These are phyloP conservation scores for Nematostella vectensis DNA, from an alignment of 92 coral and sea anemone genomes.

Conservation along the genomic window DNA sequence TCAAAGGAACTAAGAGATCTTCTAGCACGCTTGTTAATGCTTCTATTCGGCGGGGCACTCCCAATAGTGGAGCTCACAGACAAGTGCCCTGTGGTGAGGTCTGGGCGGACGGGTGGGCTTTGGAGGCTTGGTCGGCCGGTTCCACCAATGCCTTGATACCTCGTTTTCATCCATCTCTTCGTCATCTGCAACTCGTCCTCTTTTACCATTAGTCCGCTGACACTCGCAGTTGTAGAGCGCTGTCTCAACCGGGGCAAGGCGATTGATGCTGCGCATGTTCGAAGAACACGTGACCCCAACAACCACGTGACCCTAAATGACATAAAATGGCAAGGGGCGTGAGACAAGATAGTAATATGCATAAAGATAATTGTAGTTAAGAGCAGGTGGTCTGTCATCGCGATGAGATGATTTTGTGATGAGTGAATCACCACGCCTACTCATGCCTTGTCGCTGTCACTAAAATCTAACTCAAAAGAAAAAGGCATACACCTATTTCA, in stretches of 20 bases:
- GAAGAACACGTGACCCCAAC: constrained; percentile 22
- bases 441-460: too few species aligned
- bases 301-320: constrained; percentile 25
- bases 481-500: not conserved
- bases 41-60: not conserved
- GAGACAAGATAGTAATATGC: too few species aligned
- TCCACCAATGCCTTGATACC: not conserved
- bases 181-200: constrained; percentile 5
- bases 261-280: not conserved
- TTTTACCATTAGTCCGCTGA: not conserved
- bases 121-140: not conserved
- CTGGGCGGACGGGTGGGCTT: not conserved
- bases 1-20: too few species aligned
- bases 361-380: too few species aligned
- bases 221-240: constrained; percentile 8
- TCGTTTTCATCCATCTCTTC: constrained; percentile 7
- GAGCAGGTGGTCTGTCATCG: too few species aligned
- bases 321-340: too few species aligned
- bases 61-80: not conserved
- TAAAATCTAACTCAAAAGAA: not conserved
- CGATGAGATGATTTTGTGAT: too few species aligned
- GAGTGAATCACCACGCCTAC: too few species aligned
- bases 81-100: too few species aligned
- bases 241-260: constrained; percentile 2
- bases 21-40: too few species aligned